Conservation (phyloP, 2,888 invertebrate genomes). For the Nesidiocoris tenuis region DNA sequence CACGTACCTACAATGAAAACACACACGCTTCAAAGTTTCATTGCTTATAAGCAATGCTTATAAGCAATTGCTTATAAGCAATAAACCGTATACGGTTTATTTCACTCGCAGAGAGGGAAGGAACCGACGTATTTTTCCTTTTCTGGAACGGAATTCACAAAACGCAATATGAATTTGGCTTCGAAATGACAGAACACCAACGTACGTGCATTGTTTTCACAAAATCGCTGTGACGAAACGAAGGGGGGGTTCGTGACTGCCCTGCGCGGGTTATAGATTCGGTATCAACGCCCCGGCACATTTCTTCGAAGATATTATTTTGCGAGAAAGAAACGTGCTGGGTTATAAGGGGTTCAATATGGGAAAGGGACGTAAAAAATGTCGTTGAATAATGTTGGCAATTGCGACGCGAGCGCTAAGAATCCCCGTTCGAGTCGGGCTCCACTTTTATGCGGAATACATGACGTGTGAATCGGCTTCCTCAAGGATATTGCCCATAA, state of each 20-base stretch:
- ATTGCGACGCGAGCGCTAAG: slow-evolving; percentile 9
- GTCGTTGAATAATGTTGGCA: slow-evolving; percentile 39
- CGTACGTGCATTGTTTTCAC: not conserved
- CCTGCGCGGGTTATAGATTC: slow-evolving; percentile 6
- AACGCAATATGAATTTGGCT: no score
- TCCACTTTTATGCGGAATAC: slow-evolving; percentile 37
- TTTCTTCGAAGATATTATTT: not conserved
- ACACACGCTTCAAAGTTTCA: no score
- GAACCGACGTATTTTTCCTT: no score
- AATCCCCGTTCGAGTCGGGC: slow-evolving; percentile 1
- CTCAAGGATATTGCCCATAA: slow-evolving; percentile 42
- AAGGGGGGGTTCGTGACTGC: not conserved
- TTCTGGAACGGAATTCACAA: no score
- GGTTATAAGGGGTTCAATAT: slow-evolving; percentile 30
- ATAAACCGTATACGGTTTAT: no score
- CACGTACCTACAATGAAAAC: no score
- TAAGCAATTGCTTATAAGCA: no score
- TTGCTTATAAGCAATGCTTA: no score
- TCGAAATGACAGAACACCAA: not conserved
- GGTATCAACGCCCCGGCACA: slow-evolving; percentile 3
- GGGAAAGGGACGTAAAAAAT: slow-evolving; percentile 30
- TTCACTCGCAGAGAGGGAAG: no score
- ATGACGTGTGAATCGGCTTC: slow-evolving; percentile 43
- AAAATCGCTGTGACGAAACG: not conserved
- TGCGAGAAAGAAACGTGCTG: slow-evolving; percentile 8